Base-by-base conservation (phyloP, 2,888 invertebrate genomes). In the Metallyticus violacea region DNA sequence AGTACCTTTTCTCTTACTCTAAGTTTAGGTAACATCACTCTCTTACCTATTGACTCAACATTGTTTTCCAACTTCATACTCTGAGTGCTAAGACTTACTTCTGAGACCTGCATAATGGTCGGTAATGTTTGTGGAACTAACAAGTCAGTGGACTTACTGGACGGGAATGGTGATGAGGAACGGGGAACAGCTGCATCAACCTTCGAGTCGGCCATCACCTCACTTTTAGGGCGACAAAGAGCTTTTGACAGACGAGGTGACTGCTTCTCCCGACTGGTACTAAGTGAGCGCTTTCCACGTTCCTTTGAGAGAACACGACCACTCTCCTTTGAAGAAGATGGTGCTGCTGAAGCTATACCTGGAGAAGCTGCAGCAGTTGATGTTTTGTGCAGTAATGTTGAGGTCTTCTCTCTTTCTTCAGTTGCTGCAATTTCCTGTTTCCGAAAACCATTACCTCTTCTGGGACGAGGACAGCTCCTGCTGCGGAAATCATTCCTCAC, bases 401-500 rank as follows among this genome's bases (percentile, higher is more conserved):
- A 28, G n/a, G 78, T 27, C 40, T 84, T 80, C 79, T 40, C 84
- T 25, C 29, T 80, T 76, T 80, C 30, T 22, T n/a, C 85, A 85
- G 80, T 80, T 40, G 26, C 28, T 62, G 40, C 3, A 1, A 40
- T 40, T 25, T 78, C 78, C 26, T 85, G 85, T n/a, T 79, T 85
- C 25, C 79, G 85, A 28, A 79, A 28, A 76, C 76, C 28, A 62
- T 77, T 85, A 28, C 81, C 79, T 79, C 77, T 85, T 62, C 81
- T 85, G 26, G 85, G 85, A 62, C 85, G 85, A 76, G 85, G 62
- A 40, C 85, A 76, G 76, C 80, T 85, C 85, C 85, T 85, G 85
- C 81, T 85, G 85, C 85, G 85, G 85, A 85, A 85, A 85, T 85
- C 85, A 85, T 79, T 85, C 85, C 78, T 86, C 82, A 82, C 82